Evolutionary conservation across 2,888 invertebrate genomes (phyloP).

Genomic region (Pocota personata): DNA sequence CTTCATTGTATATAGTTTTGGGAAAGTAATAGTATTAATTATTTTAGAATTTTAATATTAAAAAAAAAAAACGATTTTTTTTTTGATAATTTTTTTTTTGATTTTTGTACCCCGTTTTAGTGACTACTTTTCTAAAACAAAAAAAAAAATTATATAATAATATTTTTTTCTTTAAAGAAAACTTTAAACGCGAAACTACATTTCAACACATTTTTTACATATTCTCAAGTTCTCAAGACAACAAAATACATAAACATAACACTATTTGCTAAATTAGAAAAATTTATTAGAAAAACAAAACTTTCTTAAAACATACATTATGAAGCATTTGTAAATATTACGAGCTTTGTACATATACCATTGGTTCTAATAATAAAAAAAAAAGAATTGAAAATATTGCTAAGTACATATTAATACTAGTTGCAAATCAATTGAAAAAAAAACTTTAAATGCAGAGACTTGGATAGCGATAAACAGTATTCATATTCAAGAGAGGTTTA

Average conservation of each 20-base stretch:
- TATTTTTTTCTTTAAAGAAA: neutral
- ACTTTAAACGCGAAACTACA: constrained; percentile 14
- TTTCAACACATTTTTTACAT: constrained; percentile 45
- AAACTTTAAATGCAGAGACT: constrained; percentile 24
- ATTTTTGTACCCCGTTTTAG: constrained; percentile 71
- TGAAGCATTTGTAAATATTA: constrained; percentile 62
- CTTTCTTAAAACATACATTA: constrained; percentile 70
- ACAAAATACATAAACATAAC: constrained; percentile 41
- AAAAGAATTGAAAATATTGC: neutral
- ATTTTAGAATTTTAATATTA: constrained; percentile 20
- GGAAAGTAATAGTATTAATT: constrained; percentile 65
- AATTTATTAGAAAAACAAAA: constrained; percentile 5
- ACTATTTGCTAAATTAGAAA: constrained; percentile 10
- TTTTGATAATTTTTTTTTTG: constrained; percentile 34
- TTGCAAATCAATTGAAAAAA: neutral
- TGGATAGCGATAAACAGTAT: no score
- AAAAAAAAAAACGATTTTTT: constrained; percentile 13
- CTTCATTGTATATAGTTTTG: constrained; percentile 72
- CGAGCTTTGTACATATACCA: constrained; percentile 55
- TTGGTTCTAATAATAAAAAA: neutral
- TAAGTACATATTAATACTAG: neutral
- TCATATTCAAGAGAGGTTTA: no score
- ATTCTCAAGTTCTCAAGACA: constrained; percentile 13
- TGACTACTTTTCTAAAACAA: constrained; percentile 59
- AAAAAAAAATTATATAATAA: constrained; percentile 13